Conservation (phyloP, 2,797 vertebrate species). For the Centropyge bicolor region DNA sequence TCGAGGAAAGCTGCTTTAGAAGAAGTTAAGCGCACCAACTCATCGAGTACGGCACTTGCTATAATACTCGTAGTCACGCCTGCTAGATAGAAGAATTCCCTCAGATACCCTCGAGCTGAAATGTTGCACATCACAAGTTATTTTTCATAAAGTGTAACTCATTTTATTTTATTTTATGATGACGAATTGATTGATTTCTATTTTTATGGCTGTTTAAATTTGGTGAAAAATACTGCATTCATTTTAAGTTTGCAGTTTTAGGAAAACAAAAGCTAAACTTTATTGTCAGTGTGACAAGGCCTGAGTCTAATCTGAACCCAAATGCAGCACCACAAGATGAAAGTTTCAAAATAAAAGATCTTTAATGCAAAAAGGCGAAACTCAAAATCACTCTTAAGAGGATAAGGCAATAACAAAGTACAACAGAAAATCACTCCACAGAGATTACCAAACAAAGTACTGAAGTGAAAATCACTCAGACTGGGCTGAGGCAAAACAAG, state of each 20-base stretch:
- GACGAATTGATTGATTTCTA: neutral
- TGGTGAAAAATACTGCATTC: neutral
- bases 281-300: too few species aligned
- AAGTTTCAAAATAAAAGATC: too few species aligned
- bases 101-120: neutral
- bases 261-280: neutral
- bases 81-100: neutral
- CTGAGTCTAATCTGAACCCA: too few species aligned
- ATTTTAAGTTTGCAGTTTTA: neutral
- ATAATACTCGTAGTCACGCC: neutral
- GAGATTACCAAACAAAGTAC: too few species aligned
- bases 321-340: too few species aligned
- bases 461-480: too few species aligned
- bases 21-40: neutral
- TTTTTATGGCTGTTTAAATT: neutral
- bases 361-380: too few species aligned
- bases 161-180: neutral
- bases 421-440: too few species aligned
- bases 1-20: slow-evolving; percentile 18
- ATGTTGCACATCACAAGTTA: neutral
- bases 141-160: neutral
- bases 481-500: too few species aligned
- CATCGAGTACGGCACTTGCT: neutral
- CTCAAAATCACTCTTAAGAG: too few species aligned
- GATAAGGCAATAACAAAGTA: too few species aligned